Conservation (phyloP, 1,140 invertebrate genomes). For the Ladona fulva region DNA sequence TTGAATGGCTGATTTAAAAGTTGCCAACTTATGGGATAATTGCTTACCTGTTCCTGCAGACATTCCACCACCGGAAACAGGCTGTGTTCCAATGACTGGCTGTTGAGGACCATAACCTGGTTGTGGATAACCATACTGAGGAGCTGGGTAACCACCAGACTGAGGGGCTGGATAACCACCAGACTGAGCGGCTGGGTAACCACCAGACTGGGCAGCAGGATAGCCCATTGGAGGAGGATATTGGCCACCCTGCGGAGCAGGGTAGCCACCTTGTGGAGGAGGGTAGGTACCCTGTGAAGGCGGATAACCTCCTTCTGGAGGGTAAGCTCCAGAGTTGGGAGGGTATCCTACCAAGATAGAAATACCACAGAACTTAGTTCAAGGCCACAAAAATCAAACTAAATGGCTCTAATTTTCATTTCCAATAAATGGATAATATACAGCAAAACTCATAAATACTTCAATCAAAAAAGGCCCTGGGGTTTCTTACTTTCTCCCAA, state of each 20-base stretch:
- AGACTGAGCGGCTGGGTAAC: conserved; percentile 10
- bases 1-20: background rate
- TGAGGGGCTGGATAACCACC: background rate
- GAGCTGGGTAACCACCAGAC: background rate
- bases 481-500: too few species aligned
- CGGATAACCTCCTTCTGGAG: too few species aligned
- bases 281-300: too few species aligned
- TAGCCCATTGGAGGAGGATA: conserved; percentile 5
- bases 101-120: conserved; percentile 11
- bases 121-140: background rate
- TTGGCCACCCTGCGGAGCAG: background rate
- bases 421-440: too few species aligned
- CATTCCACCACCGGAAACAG: background rate
- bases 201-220: background rate
- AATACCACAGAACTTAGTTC: too few species aligned
- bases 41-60: background rate
- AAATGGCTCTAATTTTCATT: too few species aligned
- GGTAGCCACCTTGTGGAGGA: background rate
- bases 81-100: conserved; percentile 14
- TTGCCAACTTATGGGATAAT: background rate
- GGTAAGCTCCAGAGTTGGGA: too few species aligned
- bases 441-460: too few species aligned
- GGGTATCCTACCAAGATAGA: too few species aligned
- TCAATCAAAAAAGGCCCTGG: too few species aligned
- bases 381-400: too few species aligned